Evolutionary conservation across 2,888 invertebrate species (phyloP).

Genomic region (Fragum whitleyi): DNA sequence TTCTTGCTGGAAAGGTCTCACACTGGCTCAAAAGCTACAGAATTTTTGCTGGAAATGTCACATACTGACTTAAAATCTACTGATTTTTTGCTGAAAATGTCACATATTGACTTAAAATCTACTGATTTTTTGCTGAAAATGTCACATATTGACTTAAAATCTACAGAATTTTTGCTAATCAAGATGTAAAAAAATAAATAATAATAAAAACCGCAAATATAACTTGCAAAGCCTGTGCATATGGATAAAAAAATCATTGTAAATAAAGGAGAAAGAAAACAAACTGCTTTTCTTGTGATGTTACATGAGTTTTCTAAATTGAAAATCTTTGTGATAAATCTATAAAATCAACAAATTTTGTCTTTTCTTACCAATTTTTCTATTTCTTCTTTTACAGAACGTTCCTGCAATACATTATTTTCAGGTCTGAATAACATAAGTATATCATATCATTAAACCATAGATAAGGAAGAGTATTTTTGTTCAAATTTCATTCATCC

Average conservation of each 20-base stretch:
- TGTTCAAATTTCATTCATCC: too few relatives aligned
- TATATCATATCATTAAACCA: too few relatives aligned
- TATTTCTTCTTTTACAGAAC: constrained; percentile 67
- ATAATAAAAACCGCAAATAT: not conserved
- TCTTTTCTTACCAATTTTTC: constrained; percentile 65
- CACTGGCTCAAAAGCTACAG: too few relatives aligned
- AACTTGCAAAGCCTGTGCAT: not conserved
- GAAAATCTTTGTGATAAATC: constrained; percentile 7
- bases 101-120: too few relatives aligned
- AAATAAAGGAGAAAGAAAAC: not conserved
- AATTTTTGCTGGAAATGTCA: too few relatives aligned
- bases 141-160: too few relatives aligned
- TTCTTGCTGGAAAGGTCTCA: too few relatives aligned
- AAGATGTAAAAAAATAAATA: not conserved
- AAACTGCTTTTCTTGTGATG: constrained; percentile 8
- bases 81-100: too few relatives aligned
- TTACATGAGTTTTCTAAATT: constrained; percentile 23
- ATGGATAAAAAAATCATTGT: not conserved
- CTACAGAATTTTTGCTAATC: too few relatives aligned
- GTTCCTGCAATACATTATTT: constrained; percentile 55
- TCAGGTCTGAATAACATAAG: not conserved
- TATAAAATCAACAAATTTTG: constrained; percentile 21
- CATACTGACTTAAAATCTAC: too few relatives aligned
- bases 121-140: too few relatives aligned
- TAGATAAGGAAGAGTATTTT: too few relatives aligned